Percentiles rank a stretch among this genome's conserved stretches.
Evolutionary conservation across 1,140 invertebrate species (phyloP).

Genomic region (Limonius californicus): DNA sequence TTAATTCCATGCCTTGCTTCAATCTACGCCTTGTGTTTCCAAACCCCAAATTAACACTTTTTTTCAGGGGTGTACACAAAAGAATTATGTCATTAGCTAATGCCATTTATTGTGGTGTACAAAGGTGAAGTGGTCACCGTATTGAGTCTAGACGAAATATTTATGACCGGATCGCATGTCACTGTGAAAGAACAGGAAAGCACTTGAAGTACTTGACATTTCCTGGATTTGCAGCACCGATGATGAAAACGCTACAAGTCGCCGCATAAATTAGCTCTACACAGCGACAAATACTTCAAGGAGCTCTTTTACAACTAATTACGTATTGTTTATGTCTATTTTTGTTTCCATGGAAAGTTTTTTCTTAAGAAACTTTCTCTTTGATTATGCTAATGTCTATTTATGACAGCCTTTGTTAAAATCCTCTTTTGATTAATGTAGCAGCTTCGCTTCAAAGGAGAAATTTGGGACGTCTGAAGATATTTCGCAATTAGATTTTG

Average conservation of each 20-base stretch:
- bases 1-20: too few relatives aligned
- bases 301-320: background rate
- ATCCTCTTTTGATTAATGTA: too few relatives aligned
- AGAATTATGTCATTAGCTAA: background rate
- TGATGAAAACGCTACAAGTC: slow-evolving; percentile 30
- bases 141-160: slow-evolving; percentile 21
- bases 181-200: slow-evolving; percentile 32
- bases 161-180: slow-evolving; percentile 38
- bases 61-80: background rate
- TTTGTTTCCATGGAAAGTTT: background rate
- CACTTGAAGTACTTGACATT: slow-evolving; percentile 38
- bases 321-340: background rate
- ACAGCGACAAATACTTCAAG: slow-evolving; percentile 15
- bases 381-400: too few relatives aligned
- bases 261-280: slow-evolving; percentile 24
- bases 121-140: background rate
- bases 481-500: too few relatives aligned
- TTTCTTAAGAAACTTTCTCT: background rate
- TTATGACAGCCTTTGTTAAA: too few relatives aligned
- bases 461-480: too few relatives aligned
- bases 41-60: background rate
- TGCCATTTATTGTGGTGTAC: background rate
- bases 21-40: background rate
- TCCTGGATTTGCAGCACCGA: slow-evolving; percentile 38
- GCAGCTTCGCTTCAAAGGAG: too few relatives aligned